Percentiles rank a stretch among this genome's conserved stretches.
Conservation (phyloP, 1,140 invertebrate genomes). For the Camponotus vicinus region DNA sequence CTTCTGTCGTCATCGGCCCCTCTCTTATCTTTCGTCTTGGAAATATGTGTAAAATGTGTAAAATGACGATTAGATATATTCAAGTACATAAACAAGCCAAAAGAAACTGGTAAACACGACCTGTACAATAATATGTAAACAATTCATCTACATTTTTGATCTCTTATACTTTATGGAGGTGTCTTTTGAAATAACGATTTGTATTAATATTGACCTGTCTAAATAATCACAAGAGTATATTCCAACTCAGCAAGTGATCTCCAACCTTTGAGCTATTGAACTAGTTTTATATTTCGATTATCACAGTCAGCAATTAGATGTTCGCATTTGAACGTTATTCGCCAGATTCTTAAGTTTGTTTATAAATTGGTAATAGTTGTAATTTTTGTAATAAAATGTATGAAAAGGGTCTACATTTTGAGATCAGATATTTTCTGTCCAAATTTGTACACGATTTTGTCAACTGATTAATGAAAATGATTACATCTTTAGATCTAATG, state of each 20-base stretch:
- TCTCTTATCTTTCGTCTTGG: slow-evolving; percentile 15
- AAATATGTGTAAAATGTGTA: slow-evolving; percentile 14
- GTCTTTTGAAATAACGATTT: too few relatives aligned
- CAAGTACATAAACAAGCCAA: background rate
- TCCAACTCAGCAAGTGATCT: background rate
- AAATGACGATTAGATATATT: background rate
- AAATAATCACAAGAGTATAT: background rate
- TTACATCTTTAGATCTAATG: too few relatives aligned
- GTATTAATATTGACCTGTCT: too few relatives aligned
- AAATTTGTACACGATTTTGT: too few relatives aligned
- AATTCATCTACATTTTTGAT: too few relatives aligned
- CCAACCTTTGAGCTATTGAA: slow-evolving; percentile 12
- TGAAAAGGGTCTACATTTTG: background rate
- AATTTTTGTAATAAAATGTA: background rate
- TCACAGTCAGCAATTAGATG: slow-evolving; percentile 1
- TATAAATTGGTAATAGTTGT: background rate
- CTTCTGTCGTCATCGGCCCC: slow-evolving; percentile 57
- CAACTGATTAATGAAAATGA: too few relatives aligned
- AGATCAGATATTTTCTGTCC: too few relatives aligned
- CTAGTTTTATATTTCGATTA: slow-evolving; percentile 32
- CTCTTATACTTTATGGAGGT: too few relatives aligned
- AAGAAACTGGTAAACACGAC: background rate
- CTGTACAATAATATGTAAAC: too few relatives aligned
- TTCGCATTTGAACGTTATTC: background rate
- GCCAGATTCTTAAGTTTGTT: background rate